Percentiles rank a stretch among this genome's conserved stretches.
Conservation (phyloP, 2,888 invertebrate genomes). For the Leptinotarsa haldemani region DNA sequence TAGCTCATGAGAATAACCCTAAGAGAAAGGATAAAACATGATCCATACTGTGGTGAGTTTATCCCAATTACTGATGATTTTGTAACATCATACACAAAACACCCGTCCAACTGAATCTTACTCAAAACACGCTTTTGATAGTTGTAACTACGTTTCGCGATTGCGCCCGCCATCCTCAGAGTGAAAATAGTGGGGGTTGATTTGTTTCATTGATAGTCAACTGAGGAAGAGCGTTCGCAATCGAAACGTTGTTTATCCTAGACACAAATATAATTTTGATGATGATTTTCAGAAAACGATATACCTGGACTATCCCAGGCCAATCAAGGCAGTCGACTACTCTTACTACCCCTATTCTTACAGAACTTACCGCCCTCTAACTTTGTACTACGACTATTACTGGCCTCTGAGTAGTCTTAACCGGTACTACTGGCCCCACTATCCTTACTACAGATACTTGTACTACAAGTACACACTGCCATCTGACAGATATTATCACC, state of each 20-base stretch:
- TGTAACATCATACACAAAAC: conserved; percentile 12
- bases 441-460: conserved; percentile 53
- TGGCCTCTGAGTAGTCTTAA: conserved; percentile 53
- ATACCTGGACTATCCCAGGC: conserved; percentile 49
- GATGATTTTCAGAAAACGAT: conserved; percentile 51
- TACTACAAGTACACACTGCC: conserved; percentile 54
- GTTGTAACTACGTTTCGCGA: not conserved
- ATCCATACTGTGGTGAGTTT: conserved; percentile 28
- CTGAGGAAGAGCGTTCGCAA: not conserved
- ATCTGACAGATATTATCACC: conserved; percentile 52
- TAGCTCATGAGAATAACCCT: not conserved
- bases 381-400: conserved; percentile 54
- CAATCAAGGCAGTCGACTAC: conserved; percentile 47
- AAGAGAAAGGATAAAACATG: conserved; percentile 21
- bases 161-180: too few relatives aligned
- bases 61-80: not conserved
- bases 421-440: conserved; percentile 53
- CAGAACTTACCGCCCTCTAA: conserved; percentile 52
- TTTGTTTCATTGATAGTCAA: too few relatives aligned
- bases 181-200: too few relatives aligned
- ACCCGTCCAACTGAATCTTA: not conserved
- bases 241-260: not conserved
- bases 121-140: not conserved
- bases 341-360: conserved; percentile 51
- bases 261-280: not conserved